Base-by-base conservation (phyloP, 2,888 invertebrate genomes). In the Ceramica pisi region DNA sequence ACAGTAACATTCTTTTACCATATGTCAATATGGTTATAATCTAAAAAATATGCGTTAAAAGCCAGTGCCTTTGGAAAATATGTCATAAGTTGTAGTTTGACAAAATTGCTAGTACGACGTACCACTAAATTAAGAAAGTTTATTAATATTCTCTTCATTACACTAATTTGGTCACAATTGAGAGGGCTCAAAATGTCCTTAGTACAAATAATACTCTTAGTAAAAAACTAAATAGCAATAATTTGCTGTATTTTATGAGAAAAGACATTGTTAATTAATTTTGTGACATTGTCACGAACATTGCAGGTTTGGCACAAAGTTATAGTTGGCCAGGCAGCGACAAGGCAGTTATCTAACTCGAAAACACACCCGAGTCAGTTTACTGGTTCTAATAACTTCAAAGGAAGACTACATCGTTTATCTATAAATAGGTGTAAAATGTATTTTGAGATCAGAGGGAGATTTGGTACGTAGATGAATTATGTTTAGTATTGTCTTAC, bases 401-500 rank as follows among this genome's bases (percentile, higher is more conserved):
- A 80, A 78, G 82, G 85, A 85, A 85, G 83, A 83, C 80, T 44
- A 75, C 56, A 61, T 64, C 62, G 67, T 78, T 73, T 68, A 57
- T 67, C 70, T 78, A 79, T 68, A 73, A 71, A 82, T 75, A 67
- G 57, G 31, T 76, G 68, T 60, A 71, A 79, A 78, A 75, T 67
- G 57, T 78, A 75, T 77, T 78, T 82, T 82, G 82, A 85, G 86
- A 86, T 84, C 84, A 84, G 75, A 67, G 65, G 66, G 68, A 71
- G 60, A 75, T 67, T 74, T 84, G 74, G 76, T 71, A 74, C 46
- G 63, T 66, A 65, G 46, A 81, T 70, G 61, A 69, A 74, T 69
- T 71, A 72, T 71, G 65, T 74, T 69, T 65, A 77, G 81, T 85
- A 84, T 86, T 86, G 83, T 85, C 83, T 82, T 82, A 85, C 65